phyloP scores from a whole-genome alignment of 1,140 invertebrate genomes.

The Teleopsis dalmanni region DNA sequence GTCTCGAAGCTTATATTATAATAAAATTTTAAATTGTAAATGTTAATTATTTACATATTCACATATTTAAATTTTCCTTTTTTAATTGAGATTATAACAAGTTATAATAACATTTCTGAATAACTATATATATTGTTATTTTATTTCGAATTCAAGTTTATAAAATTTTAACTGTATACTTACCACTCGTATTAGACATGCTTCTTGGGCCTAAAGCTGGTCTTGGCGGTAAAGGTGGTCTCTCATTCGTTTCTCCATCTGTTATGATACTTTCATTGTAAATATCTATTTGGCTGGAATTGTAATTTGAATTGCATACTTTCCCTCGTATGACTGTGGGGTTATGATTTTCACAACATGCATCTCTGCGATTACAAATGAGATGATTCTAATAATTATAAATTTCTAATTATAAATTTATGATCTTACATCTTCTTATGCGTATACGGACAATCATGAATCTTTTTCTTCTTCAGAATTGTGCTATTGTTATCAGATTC shows the following conservation, averaged over 20 bases:
- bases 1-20: too few relatives aligned
- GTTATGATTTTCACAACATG: neutral
- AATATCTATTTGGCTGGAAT: slow-evolving; percentile 23
- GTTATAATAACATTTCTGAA: too few relatives aligned
- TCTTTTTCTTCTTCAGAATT: slow-evolving; percentile 36
- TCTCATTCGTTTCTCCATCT: slow-evolving; percentile 17
- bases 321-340: slow-evolving; percentile 9
- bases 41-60: too few relatives aligned
- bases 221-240: slow-evolving; percentile 39
- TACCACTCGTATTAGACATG: too few relatives aligned
- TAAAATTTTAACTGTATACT: too few relatives aligned
- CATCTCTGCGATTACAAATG: slow-evolving; percentile 14
- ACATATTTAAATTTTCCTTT: too few relatives aligned
- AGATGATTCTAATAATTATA: slow-evolving; percentile 5
- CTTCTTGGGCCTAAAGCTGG: too few relatives aligned
- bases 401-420: neutral
- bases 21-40: too few relatives aligned
- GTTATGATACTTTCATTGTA: slow-evolving; percentile 17
- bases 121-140: too few relatives aligned
- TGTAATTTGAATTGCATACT: slow-evolving; percentile 20
- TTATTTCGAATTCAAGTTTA: too few relatives aligned
- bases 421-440: slow-evolving; percentile 7
- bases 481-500: slow-evolving; percentile 42
- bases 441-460: slow-evolving; percentile 8
- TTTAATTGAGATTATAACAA: too few relatives aligned